These are phyloP conservation scores for Uloborus plumipes DNA, from an alignment of 2,888 invertebrate genomes.

Conservation along the genomic window DNA sequence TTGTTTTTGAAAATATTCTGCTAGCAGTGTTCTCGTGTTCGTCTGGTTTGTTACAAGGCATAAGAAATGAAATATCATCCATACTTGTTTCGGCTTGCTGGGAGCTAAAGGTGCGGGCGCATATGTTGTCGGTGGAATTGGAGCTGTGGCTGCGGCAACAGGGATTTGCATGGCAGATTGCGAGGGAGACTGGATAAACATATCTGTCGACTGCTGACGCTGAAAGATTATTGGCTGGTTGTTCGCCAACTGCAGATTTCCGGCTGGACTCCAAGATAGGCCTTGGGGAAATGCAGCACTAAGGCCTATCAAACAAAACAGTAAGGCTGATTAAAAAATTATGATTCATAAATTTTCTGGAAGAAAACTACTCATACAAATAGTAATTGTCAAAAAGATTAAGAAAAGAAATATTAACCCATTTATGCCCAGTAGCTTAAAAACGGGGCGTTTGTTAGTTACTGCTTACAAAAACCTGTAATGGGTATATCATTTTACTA, in stretches of 20 bases:
- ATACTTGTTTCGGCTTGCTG: conserved; percentile 57
- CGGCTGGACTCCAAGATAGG: conserved; percentile 79
- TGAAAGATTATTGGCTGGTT: conserved; percentile 85
- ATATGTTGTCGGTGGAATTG: conserved; percentile 46
- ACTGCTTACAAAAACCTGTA: too few relatives aligned
- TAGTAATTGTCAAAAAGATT: neutral
- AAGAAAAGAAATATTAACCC: too few relatives aligned
- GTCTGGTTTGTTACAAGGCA: too few relatives aligned
- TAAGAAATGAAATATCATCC: neutral
- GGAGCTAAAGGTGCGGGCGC: conserved; percentile 21
- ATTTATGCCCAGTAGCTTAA: too few relatives aligned
- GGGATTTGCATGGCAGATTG: conserved; percentile 56
- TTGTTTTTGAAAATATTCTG: too few relatives aligned
- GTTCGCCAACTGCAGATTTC: conserved; percentile 77
- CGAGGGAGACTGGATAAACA: conserved; percentile 86
- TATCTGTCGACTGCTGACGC: conserved; percentile 82
- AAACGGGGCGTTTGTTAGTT: too few relatives aligned
- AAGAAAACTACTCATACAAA: neutral
- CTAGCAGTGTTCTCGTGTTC: too few relatives aligned
- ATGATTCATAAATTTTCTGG: too few relatives aligned
- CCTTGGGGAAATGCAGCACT: conserved; percentile 76
- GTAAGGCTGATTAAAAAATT: neutral
- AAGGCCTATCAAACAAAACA: conserved; percentile 12
- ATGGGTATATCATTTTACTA: too few relatives aligned
- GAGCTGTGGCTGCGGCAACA: conserved; percentile 45